Percentiles rank a stretch among this genome's conserved stretches.
Conservation (phyloP, 1,140 invertebrate genomes). For the Bombus terrestris region DNA sequence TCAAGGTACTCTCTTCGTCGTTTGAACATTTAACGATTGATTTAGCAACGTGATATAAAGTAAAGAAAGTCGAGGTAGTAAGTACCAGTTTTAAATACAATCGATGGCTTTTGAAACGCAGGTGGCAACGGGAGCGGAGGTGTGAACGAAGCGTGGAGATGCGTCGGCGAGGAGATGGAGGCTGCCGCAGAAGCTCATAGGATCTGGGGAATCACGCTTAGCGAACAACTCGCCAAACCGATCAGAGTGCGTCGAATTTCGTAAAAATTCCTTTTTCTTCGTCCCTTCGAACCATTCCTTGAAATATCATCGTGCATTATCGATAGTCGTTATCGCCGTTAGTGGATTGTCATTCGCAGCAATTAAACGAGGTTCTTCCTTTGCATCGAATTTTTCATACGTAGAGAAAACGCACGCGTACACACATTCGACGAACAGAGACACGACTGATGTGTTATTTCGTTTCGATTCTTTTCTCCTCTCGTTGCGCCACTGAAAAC, state of each 20-base stretch:
- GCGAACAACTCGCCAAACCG: slow-evolving; percentile 95
- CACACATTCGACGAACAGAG: too few species aligned
- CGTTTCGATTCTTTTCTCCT: neutral
- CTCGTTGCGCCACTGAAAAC: neutral
- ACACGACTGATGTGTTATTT: neutral
- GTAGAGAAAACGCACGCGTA: neutral
- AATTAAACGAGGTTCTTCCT: neutral
- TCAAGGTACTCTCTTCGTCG: slow-evolving; percentile 71
- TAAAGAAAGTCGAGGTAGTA: neutral
- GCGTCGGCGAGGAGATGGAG: slow-evolving; percentile 95
- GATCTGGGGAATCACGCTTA: slow-evolving; percentile 89
- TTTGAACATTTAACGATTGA: neutral
- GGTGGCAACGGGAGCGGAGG: slow-evolving; percentile 90
- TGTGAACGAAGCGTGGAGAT: slow-evolving; percentile 94
- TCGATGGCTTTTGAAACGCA: slow-evolving; percentile 52
- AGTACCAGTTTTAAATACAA: neutral
- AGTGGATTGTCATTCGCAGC: too few species aligned
- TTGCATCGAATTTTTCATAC: neutral
- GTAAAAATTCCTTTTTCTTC: neutral
- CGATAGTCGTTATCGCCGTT: neutral
- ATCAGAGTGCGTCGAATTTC: slow-evolving; percentile 84
- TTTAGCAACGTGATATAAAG: neutral
- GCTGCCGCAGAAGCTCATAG: slow-evolving; percentile 93
- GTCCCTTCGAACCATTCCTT: neutral
- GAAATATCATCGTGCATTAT: neutral